These are phyloP conservation scores for Gorilla gorilla DNA, from an alignment of 2,113 vertebrate genomes.

Conservation along the genomic window DNA sequence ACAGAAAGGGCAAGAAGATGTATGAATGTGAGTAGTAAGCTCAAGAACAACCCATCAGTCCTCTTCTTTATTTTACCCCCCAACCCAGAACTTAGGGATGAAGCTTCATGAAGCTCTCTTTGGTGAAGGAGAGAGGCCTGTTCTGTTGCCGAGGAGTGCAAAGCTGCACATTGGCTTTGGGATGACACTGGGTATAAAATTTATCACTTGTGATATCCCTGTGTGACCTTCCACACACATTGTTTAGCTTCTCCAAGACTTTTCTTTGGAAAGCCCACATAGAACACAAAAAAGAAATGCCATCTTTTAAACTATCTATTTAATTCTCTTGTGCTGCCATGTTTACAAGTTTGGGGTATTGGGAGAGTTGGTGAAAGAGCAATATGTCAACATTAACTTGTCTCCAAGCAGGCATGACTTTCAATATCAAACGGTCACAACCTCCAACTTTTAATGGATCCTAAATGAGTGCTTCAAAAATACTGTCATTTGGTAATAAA, in stretches of 20 bases:
- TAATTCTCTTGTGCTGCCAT: neutral
- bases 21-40: neutral
- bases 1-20: neutral
- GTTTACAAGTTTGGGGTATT: neutral
- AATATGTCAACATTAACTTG: neutral
- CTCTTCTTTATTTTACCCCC: neutral
- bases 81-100: neutral
- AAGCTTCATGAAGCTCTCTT: neutral
- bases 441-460: neutral
- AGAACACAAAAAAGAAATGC: neutral
- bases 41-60: neutral
- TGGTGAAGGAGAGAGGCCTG: accelerated
- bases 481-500: neutral
- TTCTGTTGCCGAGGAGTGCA: neutral
- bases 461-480: neutral
- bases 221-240: neutral
- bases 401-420: neutral
- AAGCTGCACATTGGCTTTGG: neutral
- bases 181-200: neutral
- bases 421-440: neutral
- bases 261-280: neutral
- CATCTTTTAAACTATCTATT: neutral
- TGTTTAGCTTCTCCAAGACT: neutral
- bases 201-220: too few relatives aligned
- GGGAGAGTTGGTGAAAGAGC: neutral